phyloP scores from a whole-genome alignment of 2,113 vertebrate species.

The Quiscalus mexicanus region DNA sequence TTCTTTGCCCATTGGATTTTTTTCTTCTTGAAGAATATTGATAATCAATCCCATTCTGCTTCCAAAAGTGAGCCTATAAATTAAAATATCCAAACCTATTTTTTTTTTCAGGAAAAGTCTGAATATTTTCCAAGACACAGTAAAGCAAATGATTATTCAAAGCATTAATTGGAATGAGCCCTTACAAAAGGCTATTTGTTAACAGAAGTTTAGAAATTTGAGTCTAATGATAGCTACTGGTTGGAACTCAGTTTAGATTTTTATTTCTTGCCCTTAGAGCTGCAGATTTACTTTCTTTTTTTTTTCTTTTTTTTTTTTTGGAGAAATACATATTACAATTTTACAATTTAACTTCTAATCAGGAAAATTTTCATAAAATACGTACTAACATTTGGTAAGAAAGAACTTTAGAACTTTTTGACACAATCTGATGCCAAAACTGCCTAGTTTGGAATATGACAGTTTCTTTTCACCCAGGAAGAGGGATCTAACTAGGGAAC shows the following conservation, averaged over 20 bases:
- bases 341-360: background rate
- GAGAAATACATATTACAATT: background rate
- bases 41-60: background rate
- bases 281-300: background rate
- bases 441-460: background rate
- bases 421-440: background rate
- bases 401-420: background rate
- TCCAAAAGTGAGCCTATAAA: background rate
- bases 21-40: background rate
- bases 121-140: background rate
- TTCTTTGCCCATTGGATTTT: background rate
- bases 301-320: background rate
- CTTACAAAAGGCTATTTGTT: background rate
- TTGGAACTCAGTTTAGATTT: background rate
- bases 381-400: accelerated
- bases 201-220: background rate
- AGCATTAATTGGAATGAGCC: background rate
- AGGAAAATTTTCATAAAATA: background rate
- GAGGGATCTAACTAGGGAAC: background rate
- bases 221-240: background rate
- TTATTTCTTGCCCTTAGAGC: background rate
- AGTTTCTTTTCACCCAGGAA: background rate
- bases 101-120: background rate
- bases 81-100: background rate
- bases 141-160: background rate